Conservation (phyloP, 1,140 invertebrate genomes). For the Drosophila kikkawai region DNA sequence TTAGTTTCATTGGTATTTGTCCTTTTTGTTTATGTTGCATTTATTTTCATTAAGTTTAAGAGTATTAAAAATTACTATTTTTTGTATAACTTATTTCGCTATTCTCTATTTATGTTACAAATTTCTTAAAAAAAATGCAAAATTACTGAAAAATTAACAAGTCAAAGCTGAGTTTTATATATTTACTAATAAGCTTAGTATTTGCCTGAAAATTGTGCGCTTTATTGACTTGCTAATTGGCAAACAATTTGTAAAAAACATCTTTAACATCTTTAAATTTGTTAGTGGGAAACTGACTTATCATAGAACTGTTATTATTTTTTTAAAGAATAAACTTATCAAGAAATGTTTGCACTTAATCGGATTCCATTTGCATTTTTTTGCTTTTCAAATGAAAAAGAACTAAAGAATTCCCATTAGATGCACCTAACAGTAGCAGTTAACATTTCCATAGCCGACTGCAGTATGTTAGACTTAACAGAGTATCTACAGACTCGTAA, state of each 20-base stretch:
- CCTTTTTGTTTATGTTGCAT: too few relatives aligned
- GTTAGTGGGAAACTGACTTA: neutral
- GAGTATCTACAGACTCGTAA: conserved; percentile 13
- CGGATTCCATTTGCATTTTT: neutral
- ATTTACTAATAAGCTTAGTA: neutral
- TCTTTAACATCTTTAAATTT: neutral
- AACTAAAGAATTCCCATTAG: neutral
- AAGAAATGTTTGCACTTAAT: neutral
- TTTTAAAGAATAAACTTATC: neutral
- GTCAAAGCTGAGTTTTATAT: neutral
- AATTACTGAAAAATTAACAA: too few relatives aligned
- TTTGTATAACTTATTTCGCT: too few relatives aligned
- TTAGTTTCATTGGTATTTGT: too few relatives aligned
- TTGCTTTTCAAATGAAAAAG: neutral
- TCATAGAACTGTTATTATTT: neutral
- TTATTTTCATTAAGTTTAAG: too few relatives aligned
- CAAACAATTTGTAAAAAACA: neutral
- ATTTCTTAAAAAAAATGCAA: neutral
- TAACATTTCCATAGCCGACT: conserved; percentile 14
- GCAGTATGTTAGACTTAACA: conserved; percentile 11
- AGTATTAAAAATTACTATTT: too few relatives aligned
- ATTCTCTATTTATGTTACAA: too few relatives aligned
- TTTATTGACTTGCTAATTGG: neutral
- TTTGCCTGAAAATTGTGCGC: neutral
- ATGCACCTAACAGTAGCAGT: conserved; percentile 9